phyloP scores from a whole-genome alignment of 2,888 invertebrate species.

The Linnaemya tessellans region DNA sequence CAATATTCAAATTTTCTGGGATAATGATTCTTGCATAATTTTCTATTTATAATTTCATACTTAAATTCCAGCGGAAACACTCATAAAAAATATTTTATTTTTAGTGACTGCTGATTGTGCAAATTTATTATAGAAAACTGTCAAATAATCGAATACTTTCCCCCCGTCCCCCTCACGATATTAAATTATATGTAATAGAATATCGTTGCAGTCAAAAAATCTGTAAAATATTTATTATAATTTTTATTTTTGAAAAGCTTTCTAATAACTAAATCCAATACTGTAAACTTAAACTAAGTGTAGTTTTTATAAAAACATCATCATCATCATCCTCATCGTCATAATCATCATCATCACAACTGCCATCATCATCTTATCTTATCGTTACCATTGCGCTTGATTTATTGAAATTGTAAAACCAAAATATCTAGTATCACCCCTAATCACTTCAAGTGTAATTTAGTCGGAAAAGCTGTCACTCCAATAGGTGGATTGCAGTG shows the following conservation, averaged over 20 bases:
- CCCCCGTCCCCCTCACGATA: neutral
- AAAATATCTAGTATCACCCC: neutral
- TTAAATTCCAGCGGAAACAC: too few species aligned
- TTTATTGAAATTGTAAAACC: conserved; percentile 27
- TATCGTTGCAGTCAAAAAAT: conserved; percentile 13
- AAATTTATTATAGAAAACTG: too few species aligned
- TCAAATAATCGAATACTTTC: too few species aligned
- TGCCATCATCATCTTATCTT: neutral
- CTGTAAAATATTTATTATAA: conserved; percentile 35
- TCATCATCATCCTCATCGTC: conserved; percentile 6
- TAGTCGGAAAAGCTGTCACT: conserved; percentile 84
- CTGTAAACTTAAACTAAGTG: conserved; percentile 51
- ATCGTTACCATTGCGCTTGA: neutral
- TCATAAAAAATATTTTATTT: too few species aligned
- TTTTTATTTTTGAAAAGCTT: conserved; percentile 41
- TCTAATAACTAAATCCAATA: conserved; percentile 49
- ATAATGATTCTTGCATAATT: too few species aligned
- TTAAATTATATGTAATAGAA: neutral
- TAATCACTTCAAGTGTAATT: conserved; percentile 27
- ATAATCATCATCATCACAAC: neutral
- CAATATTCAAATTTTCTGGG: too few species aligned
- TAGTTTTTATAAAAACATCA: conserved; percentile 33
- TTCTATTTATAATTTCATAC: too few species aligned
- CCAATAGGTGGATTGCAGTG: conserved; percentile 84
- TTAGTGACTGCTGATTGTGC: too few species aligned